Conservation (phyloP, 2,797 vertebrate genomes). For the Urophycis tenuis region DNA sequence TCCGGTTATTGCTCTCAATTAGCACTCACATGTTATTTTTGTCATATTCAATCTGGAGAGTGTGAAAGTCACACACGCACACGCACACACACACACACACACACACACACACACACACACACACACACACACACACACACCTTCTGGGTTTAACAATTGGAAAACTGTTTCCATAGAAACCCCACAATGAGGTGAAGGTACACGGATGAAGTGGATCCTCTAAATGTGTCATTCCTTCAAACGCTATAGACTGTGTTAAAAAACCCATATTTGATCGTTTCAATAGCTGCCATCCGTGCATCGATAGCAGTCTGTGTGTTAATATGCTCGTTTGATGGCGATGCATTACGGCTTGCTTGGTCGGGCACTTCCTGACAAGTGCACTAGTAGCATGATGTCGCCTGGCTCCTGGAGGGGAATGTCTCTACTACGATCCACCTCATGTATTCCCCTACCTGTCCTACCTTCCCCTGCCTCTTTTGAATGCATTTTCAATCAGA, state of each 20-base stretch:
- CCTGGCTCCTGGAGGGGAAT: background rate
- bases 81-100: background rate
- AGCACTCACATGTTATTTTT: background rate
- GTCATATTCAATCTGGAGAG: background rate
- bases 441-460: background rate
- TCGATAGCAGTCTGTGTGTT: no score
- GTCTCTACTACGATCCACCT: background rate
- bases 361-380: background rate
- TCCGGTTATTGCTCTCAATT: background rate
- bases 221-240: background rate
- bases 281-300: no score
- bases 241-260: background rate
- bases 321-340: no score
- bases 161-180: background rate
- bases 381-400: background rate
- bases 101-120: background rate
- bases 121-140: background rate
- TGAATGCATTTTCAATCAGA: background rate
- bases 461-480: background rate
- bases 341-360: background rate
- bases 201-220: background rate
- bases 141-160: background rate
- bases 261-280: no score
- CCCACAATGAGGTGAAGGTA: background rate
- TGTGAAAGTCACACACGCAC: background rate